These are phyloP conservation scores for Macropis europaea DNA, from an alignment of 2,888 invertebrate genomes.

Conservation along the genomic window DNA sequence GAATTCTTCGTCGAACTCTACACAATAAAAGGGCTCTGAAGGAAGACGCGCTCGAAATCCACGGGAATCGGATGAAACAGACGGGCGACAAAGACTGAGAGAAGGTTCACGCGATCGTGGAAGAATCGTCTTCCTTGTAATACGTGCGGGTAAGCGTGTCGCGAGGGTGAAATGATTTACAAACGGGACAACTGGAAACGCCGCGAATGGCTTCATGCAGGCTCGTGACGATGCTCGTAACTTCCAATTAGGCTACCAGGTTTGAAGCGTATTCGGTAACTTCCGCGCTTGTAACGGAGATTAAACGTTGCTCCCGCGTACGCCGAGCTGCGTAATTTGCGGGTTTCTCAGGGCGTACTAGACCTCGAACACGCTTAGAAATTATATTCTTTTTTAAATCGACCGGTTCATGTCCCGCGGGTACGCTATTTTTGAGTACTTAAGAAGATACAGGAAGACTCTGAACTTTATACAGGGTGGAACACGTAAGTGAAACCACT, in stretches of 20 bases:
- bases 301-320: slow-evolving; percentile 27
- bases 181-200: slow-evolving; percentile 59
- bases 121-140: slow-evolving; percentile 43
- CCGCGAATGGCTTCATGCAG: slow-evolving; percentile 53
- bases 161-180: slow-evolving; percentile 54
- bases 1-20: slow-evolving; percentile 74
- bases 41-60: slow-evolving; percentile 5
- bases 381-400: background rate
- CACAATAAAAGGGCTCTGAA: slow-evolving; percentile 66
- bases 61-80: background rate
- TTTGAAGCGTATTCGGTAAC: slow-evolving; percentile 45
- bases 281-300: slow-evolving; percentile 41
- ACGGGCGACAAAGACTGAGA: background rate
- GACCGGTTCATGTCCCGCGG: no score
- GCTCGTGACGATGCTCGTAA: slow-evolving; percentile 55
- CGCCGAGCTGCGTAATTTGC: slow-evolving; percentile 7
- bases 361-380: background rate
- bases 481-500: no score
- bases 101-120: slow-evolving; percentile 40
- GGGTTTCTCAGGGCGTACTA: background rate
- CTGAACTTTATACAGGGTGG: no score
- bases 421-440: no score
- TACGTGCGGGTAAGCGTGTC: slow-evolving; percentile 48
- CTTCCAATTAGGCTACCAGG: slow-evolving; percentile 54
- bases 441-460: no score